Base-by-base conservation (phyloP, 2,797 vertebrate genomes). In the Parauchenoglanis punctatus region DNA sequence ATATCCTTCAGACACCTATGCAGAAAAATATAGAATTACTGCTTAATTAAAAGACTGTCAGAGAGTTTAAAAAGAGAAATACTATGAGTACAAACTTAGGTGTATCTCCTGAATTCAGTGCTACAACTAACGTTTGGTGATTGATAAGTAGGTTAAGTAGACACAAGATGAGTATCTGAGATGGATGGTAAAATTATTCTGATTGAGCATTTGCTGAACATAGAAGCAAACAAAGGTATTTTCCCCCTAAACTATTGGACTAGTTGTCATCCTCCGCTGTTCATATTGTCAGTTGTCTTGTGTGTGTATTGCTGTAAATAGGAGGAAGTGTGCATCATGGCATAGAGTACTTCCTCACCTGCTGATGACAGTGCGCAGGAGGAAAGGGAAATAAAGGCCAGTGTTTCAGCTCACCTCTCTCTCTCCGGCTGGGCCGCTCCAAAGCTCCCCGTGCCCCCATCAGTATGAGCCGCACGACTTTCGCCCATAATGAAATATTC, bases 401-500 rank as follows among this genome's bases (percentile, higher is more conserved):
- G 78, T 70, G 59, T 85, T 85, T 46, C 73, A 78, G 73, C 86
- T 89, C 87, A 84, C 88, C 89, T 87, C 82, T 88, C 76, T 82
- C 46, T 75, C 28, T 86, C 73, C 28, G 75, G 25, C 77, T 83
- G 18, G 73, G 91, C 18, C 1, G 58, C 4, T 86, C 85, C 54
- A 44, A 35, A 84, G 56, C 86, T 61, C 82, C 93, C 89, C 56
- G 95, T 92, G 82, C 84, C 89, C 91, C 93, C 91, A 95, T 98
- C 95, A 93, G 96, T 97, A 97, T 98, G 97, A 95, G 94, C 92
- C 93, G 95, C 93, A 91, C 94, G 87, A 95, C 95, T 96, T 95
- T 95, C 94, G 95, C 94, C 97, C 96, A 95, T 98, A 98, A 98
- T 98, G 97, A 97, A 98, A 98, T 98, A 97, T 97, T 98, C 97